A percentile compares a stretch with the other conserved stretches of the same genome.
phyloP scores from a whole-genome alignment of 2,888 invertebrate genomes.

The Eudemis profundana region DNA sequence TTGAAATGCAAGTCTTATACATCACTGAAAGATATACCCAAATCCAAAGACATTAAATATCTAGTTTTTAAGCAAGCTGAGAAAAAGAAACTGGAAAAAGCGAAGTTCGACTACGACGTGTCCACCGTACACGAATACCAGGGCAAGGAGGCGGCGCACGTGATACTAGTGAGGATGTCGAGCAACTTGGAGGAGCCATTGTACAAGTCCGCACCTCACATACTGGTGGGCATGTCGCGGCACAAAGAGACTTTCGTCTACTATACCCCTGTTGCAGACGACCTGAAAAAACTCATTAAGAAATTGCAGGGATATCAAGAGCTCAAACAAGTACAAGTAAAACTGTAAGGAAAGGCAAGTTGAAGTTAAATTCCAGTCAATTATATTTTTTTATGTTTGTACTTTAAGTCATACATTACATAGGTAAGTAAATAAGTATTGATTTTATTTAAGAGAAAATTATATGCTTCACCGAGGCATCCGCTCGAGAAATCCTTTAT shows the following conservation, averaged over 20 bases:
- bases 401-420: too few species aligned
- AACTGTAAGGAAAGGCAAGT: too few species aligned
- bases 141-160: constrained; percentile 30
- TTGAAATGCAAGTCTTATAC: constrained; percentile 28
- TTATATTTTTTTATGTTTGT: too few species aligned
- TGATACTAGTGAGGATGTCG: constrained; percentile 39
- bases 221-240: constrained; percentile 34
- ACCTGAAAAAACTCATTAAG: constrained; percentile 19
- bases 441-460: too few species aligned
- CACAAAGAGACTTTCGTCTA: constrained; percentile 28
- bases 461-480: too few species aligned
- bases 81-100: constrained; percentile 32
- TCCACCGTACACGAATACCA: constrained; percentile 41
- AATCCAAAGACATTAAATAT: constrained; percentile 27
- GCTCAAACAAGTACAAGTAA: constrained; percentile 4
- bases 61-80: constrained; percentile 40
- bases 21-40: constrained; percentile 17
- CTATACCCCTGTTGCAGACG: constrained; percentile 36
- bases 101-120: constrained; percentile 30
- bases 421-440: too few species aligned
- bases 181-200: constrained; percentile 11
- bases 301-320: constrained; percentile 12
- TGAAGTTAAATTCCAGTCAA: too few species aligned
- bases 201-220: constrained; percentile 33
- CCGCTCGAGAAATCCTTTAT: too few species aligned